Evolutionary conservation across 2,888 invertebrate genomes (phyloP).

Genomic region (Meteorus cinctellus): DNA sequence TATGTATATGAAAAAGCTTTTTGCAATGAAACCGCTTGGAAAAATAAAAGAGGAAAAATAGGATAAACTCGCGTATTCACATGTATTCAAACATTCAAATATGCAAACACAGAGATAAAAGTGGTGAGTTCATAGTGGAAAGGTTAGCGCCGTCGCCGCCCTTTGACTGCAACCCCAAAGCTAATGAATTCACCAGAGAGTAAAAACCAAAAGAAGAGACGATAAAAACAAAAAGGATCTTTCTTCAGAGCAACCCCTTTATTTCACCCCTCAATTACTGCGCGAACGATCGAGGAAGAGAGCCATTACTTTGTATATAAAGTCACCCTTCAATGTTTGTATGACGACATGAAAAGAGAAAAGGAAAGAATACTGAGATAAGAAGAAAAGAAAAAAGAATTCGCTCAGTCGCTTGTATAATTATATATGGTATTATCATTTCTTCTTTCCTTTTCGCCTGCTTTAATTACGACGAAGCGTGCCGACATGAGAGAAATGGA

Average conservation of each 20-base stretch:
- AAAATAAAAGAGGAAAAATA: not conserved
- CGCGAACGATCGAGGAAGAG: constrained; percentile 50
- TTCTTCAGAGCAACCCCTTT: constrained; percentile 20
- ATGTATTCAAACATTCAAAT: not conserved
- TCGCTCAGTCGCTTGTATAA: not conserved
- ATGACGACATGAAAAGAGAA: constrained; percentile 37
- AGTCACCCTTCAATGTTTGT: constrained; percentile 53
- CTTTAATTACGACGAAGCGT: constrained; percentile 11
- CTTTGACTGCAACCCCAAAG: constrained; percentile 37
- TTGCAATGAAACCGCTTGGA: constrained; percentile 19
- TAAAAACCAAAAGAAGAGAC: constrained; percentile 25
- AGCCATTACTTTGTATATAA: constrained; percentile 52
- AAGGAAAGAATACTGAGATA: not conserved
- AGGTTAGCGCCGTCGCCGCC: constrained; percentile 11
- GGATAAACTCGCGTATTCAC: not conserved
- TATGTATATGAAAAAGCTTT: not conserved
- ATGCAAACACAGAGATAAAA: constrained; percentile 14
- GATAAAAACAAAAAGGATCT: constrained; percentile 7
- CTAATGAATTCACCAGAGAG: constrained; percentile 40
- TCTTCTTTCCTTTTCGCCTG: not conserved
- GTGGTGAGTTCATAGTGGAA: not conserved
- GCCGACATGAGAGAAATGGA: constrained; percentile 5
- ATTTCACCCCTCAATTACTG: constrained; percentile 55
- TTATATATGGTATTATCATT: not conserved
- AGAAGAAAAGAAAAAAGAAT: not conserved